Evolutionary conservation across 2,888 invertebrate genomes (phyloP), one percentile per base, ranked within the genome.

Genomic region (Alloscopus bannaensis): DNA sequence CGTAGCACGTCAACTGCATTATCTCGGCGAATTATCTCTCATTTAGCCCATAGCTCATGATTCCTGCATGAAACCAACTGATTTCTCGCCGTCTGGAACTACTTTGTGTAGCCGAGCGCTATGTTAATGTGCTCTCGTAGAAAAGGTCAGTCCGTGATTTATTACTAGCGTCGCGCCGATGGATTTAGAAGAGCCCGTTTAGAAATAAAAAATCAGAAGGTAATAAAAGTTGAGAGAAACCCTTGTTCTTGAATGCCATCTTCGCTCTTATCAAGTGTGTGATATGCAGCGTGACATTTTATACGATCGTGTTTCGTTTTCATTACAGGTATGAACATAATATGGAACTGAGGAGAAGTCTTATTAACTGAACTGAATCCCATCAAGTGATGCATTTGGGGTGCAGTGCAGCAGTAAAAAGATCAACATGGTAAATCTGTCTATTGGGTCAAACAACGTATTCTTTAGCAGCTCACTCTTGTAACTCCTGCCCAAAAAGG

Each of bases 91-190:
- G 36, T 36, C 36, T 36, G 8, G 13, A 36, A 36, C 36, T n/a
- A n/a, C n/a, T n/a, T n/a, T n/a, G n/a, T n/a, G n/a, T n/a, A n/a
- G n/a, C n/a, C n/a, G n/a, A n/a, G 31, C 52, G 45, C 57, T 62
- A 77, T 69, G 62, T 77, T 77, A 69, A 77, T 71, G 71, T 72
- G n/a, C 50, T 45, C 57, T 75, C 40, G 31, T 42, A 60, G 62
- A 76, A 60, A 64, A 68, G 55, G 72, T 62, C 69, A 69, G 57
- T 69, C 42, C 28, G 45, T 64, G 64, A 64, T 64, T 64, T 64
- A 64, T 64, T 64, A 28, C 47, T 24, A 24, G 36, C 47, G 28
- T 50, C 36, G 36, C 6, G 36, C 6, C 6, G 36, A 36, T 6
- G 13, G 36, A 36, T 6, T 8, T 6, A 36, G 36, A 36, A 13